Evolutionary conservation across 1,140 invertebrate genomes (phyloP).

Genomic region (Drosophila pseudoobscura): DNA sequence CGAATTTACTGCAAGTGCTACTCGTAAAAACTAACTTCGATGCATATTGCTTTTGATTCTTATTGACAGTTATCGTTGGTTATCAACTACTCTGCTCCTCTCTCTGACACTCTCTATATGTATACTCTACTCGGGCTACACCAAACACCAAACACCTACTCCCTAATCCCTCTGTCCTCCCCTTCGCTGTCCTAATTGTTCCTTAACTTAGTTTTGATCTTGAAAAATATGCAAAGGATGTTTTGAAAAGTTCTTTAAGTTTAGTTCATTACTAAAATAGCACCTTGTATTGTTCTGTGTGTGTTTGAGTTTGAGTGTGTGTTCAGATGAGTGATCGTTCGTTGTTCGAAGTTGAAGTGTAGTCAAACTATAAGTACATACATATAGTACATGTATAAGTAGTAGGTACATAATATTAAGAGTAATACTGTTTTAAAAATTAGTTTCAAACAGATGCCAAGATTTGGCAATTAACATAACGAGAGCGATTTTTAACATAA

Average conservation of each 20-base stretch:
- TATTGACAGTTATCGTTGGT: constrained; percentile 79
- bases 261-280: constrained; percentile 70
- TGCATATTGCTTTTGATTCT: constrained; percentile 77
- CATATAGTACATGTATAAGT: constrained; percentile 14
- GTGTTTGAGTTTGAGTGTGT: constrained; percentile 54
- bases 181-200: constrained; percentile 15
- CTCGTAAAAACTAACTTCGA: constrained; percentile 66
- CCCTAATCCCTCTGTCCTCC: constrained; percentile 5
- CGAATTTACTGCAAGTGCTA: constrained; percentile 36
- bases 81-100: constrained; percentile 58
- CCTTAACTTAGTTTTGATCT: constrained; percentile 70
- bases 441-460: constrained; percentile 28
- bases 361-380: constrained; percentile 21
- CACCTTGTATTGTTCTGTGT: constrained; percentile 74
- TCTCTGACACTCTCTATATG: constrained; percentile 14
- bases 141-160: background rate
- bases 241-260: constrained; percentile 44
- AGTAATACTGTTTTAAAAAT: constrained; percentile 58
- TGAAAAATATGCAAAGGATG: constrained; percentile 65
- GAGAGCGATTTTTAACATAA: background rate
- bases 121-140: constrained; percentile 17
- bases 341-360: constrained; percentile 54
- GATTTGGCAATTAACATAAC: constrained; percentile 12
- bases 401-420: constrained; percentile 40
- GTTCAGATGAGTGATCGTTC: constrained; percentile 54